Conservation (phyloP, 2,113 vertebrate genomes). For the Thamnophis sirtalis region DNA sequence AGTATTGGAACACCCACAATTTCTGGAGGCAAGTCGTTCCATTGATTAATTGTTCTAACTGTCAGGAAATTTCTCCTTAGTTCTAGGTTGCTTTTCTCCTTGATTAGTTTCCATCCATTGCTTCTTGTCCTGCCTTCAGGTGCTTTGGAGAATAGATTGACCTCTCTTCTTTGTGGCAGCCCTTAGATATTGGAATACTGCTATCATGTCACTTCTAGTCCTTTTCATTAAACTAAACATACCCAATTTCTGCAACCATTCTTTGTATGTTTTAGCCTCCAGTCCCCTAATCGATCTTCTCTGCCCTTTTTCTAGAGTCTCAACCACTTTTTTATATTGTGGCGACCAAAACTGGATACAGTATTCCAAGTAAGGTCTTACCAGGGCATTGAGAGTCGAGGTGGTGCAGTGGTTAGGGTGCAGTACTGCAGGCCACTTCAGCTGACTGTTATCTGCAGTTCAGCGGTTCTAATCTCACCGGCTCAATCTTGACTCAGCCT, state of each 20-base stretch:
- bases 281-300: not conserved
- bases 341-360: not conserved
- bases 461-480: too few relatives aligned
- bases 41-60: not conserved
- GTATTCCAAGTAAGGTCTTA: not conserved
- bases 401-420: too few relatives aligned
- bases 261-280: not conserved
- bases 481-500: too few relatives aligned
- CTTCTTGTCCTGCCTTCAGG: not conserved
- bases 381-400: too few relatives aligned
- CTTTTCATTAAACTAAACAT: not conserved
- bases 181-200: not conserved
- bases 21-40: not conserved
- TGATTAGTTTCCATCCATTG: not conserved
- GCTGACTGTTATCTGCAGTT: too few relatives aligned
- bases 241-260: not conserved
- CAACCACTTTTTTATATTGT: not conserved
- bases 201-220: not conserved
- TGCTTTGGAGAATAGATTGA: not conserved
- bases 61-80: not conserved
- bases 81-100: not conserved
- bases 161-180: not conserved
- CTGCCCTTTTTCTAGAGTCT: not conserved
- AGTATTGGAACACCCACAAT: not conserved
- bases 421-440: too few relatives aligned